A percentile compares a stretch with the other conserved stretches of the same genome.
Conservation (phyloP, 2,113 vertebrate genomes). For the Oophaga pumilio region DNA sequence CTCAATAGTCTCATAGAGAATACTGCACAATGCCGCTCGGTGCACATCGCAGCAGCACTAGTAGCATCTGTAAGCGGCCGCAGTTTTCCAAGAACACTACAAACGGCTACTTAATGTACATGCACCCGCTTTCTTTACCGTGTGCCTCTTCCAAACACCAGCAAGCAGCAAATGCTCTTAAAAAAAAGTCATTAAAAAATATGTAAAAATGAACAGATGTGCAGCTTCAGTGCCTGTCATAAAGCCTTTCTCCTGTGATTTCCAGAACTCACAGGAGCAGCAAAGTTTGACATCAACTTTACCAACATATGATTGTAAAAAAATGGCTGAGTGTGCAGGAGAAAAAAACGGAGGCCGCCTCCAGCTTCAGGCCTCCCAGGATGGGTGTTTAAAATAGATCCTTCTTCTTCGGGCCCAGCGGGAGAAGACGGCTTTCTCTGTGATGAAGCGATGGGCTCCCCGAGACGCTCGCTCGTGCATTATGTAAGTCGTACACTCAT, state of each 20-base stretch:
- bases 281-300: not conserved
- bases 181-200: not conserved
- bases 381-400: slow-evolving; percentile 81
- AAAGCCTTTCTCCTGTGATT: not conserved
- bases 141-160: not conserved
- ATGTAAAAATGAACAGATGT: not conserved
- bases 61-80: not conserved
- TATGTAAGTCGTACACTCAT: slow-evolving; percentile 89
- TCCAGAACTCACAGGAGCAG: not conserved
- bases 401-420: slow-evolving; percentile 83
- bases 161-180: not conserved
- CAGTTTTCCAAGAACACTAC: not conserved
- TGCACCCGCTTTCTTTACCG: not conserved
- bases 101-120: not conserved
- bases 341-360: not conserved
- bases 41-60: not conserved
- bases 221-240: not conserved
- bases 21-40: not conserved
- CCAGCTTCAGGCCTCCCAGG: slow-evolving; percentile 69
- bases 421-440: slow-evolving; percentile 90
- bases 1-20: not conserved
- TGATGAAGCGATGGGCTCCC: slow-evolving; percentile 93
- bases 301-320: not conserved
- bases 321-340: not conserved
- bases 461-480: slow-evolving; percentile 76